These are phyloP conservation scores for Eulemur rubriventer DNA, from an alignment of 2,797 vertebrate species.

Conservation along the genomic window DNA sequence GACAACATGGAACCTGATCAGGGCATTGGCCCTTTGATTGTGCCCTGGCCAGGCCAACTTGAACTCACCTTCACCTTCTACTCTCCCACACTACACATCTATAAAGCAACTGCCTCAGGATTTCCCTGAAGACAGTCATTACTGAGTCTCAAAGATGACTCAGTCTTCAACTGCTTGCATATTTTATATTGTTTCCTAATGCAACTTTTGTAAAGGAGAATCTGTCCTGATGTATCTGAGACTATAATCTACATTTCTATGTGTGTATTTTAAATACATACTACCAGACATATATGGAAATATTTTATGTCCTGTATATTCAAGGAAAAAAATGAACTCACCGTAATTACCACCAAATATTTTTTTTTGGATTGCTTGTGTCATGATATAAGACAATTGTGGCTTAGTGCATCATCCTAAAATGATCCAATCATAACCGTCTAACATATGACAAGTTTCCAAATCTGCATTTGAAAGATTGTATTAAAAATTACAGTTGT, in stretches of 20 bases:
- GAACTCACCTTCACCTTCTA: accelerated
- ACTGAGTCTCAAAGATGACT: neutral
- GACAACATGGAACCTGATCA: neutral
- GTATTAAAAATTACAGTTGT: neutral
- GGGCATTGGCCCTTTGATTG: neutral
- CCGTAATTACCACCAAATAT: neutral
- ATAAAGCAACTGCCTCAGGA: neutral
- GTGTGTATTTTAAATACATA: neutral
- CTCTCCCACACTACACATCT: accelerated
- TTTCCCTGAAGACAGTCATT: neutral
- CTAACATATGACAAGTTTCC: neutral
- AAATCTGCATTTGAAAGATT: neutral
- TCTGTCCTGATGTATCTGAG: neutral
- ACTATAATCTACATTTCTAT: neutral
- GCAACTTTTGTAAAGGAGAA: neutral
- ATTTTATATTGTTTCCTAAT: neutral
- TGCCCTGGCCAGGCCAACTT: neutral
- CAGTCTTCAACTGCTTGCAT: neutral
- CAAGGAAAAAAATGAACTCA: neutral
- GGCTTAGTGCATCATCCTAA: neutral
- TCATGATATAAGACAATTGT: neutral
- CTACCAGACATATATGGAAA: neutral
- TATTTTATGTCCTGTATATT: neutral
- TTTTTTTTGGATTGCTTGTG: neutral
- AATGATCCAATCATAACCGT: neutral